Conservation (phyloP, 2,113 vertebrate genomes). For the Sula dactylatra region DNA sequence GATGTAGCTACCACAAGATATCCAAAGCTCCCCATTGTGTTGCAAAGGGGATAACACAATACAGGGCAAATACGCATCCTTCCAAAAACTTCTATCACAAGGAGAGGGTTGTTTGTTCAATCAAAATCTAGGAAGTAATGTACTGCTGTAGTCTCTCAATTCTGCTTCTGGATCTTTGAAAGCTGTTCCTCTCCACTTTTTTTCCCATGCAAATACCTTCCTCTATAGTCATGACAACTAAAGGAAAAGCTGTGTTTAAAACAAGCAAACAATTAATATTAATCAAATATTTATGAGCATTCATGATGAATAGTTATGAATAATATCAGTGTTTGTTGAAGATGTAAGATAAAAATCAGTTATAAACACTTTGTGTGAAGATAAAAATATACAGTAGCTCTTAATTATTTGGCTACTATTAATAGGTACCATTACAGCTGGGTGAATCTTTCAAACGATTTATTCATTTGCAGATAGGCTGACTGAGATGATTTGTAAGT, state of each 20-base stretch:
- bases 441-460: neutral
- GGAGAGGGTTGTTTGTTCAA: neutral
- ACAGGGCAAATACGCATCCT: neutral
- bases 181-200: neutral
- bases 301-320: constrained; percentile 43
- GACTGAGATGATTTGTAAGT: neutral
- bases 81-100: neutral
- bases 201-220: neutral
- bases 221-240: neutral
- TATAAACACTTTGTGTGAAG: neutral
- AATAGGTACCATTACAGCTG: neutral
- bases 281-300: constrained; percentile 37
- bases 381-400: neutral
- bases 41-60: neutral
- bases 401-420: neutral
- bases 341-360: neutral
- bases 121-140: neutral
- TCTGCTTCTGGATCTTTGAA: neutral
- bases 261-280: constrained; percentile 48
- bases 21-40: neutral
- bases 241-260: constrained; percentile 3
- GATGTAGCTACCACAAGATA: neutral
- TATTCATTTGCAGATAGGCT: neutral
- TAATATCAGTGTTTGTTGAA: neutral
- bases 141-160: neutral